These are phyloP conservation scores for Glaucopsyche alexis DNA, from an alignment of 2,888 invertebrate genomes.

Conservation along the genomic window DNA sequence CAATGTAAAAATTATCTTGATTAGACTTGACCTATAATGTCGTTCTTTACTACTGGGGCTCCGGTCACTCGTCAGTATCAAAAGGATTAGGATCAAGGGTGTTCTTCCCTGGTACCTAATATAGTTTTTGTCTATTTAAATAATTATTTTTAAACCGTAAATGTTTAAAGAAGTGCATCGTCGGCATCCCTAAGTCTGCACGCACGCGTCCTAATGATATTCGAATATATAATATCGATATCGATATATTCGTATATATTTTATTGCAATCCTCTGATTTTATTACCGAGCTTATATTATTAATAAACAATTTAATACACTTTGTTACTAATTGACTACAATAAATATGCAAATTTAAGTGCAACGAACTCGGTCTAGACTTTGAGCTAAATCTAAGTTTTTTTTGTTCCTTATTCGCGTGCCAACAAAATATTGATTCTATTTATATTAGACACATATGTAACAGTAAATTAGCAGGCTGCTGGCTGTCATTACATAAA, in stretches of 20 bases:
- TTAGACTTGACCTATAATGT: too few relatives aligned
- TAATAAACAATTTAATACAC: background rate
- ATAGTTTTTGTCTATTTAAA: background rate
- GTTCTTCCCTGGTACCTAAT: too few relatives aligned
- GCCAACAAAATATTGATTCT: background rate
- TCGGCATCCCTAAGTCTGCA: background rate
- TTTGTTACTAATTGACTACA: background rate
- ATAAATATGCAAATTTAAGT: constrained; percentile 19
- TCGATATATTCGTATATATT: too few relatives aligned
- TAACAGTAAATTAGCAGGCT: too few relatives aligned
- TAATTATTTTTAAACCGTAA: background rate
- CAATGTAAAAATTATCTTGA: too few relatives aligned
- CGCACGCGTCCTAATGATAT: background rate
- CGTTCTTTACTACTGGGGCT: too few relatives aligned
- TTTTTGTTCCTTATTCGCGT: background rate
- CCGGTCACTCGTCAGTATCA: too few relatives aligned
- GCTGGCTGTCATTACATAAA: too few relatives aligned
- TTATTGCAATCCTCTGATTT: background rate
- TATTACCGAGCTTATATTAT: background rate
- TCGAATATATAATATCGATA: too few relatives aligned
- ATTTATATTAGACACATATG: background rate
- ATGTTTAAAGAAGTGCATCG: background rate
- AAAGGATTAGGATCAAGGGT: too few relatives aligned
- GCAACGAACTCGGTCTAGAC: constrained; percentile 19
- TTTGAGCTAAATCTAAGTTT: background rate